Evolutionary conservation across 2,888 invertebrate species (phyloP), one percentile per base, ranked within the genome.

Genomic region (Spilarctia lutea): DNA sequence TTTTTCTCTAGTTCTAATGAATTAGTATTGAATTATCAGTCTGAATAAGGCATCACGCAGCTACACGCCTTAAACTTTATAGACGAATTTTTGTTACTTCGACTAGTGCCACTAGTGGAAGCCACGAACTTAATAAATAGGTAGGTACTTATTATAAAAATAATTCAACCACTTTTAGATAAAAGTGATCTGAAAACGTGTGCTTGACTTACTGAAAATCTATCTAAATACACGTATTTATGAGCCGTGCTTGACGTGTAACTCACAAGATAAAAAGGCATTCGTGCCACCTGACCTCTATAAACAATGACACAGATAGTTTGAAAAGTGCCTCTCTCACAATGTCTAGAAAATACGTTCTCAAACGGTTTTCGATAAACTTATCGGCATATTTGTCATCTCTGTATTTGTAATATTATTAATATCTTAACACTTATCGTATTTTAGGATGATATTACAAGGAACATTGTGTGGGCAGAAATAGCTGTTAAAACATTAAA

Each of bases 181-280:
- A 13, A 2, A 45, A 45, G 1, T 18, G 45, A 16, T 45, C 13
- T 45, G 7, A 45, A 4, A 45, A 45, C 18, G 13, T 7, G 3
- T 45, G 45, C 2, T 45, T 13, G 45, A 4, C 45, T 45, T 52
- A 52, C 52, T 52, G 52, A 39, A 60, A 60, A 60, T 27, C 3
- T 3, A 60, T 27, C 3, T 3, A 39, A 65, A 35, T 65, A 65
- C 48, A 48, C 20, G 6, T 11, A 13, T 39, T 65, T 35, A 24
- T 65, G 24, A 39, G 35, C 35, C 33, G 35, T n/a, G 65, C 35
- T 39, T 39, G 35, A 39, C 20, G 3, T 10, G 24, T 8, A n/a
- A 65, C 45, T 18, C 13, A 27, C 18, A 27, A 67, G 67, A 42
- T 67, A 67, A 67, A 67, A 30, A n/a, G n/a, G 45, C 39, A 66